Conservation (phyloP, 2,113 vertebrate genomes). For the Lepus americanus region DNA sequence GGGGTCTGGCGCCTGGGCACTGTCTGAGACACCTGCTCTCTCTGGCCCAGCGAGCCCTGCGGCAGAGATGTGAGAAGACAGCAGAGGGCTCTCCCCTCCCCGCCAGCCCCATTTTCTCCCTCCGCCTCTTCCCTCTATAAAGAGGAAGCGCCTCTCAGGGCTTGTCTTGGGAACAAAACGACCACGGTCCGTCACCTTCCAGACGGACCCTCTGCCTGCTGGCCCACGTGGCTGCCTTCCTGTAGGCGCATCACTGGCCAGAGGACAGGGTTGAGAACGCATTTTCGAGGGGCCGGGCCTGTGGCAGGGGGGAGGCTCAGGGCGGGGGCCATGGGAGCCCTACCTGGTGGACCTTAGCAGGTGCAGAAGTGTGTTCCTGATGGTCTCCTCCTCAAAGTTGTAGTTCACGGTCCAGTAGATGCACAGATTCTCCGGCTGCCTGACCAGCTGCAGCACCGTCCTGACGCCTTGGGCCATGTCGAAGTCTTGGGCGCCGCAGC, state of each 20-base stretch:
- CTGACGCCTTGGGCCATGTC: not conserved
- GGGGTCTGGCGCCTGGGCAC: no score
- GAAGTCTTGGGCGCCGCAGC: not conserved
- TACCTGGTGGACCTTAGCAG: conserved; percentile 60
- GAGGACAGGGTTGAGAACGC: not conserved
- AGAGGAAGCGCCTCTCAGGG: not conserved
- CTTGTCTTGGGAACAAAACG: not conserved
- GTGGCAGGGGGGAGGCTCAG: not conserved
- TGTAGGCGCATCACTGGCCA: not conserved
- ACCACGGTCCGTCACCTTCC: rapidly evolving
- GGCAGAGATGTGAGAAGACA: no score
- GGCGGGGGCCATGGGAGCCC: rapidly evolving
- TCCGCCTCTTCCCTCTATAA: not conserved
- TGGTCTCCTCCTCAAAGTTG: conserved; percentile 15
- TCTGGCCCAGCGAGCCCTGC: not conserved
- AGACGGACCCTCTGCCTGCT: not conserved
- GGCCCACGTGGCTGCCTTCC: no score
- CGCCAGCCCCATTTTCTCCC: not conserved
- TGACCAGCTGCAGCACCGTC: conserved; percentile 53
- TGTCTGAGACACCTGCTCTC: not conserved
- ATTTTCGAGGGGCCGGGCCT: no score
- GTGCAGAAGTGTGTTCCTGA: conserved; percentile 5
- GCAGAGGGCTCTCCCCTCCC: not conserved
- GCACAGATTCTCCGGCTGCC: not conserved
- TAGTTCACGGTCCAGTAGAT: conserved; percentile 71